phyloP scores from a whole-genome alignment of 2,113 vertebrate species.

The Pangasianodon gigas region DNA sequence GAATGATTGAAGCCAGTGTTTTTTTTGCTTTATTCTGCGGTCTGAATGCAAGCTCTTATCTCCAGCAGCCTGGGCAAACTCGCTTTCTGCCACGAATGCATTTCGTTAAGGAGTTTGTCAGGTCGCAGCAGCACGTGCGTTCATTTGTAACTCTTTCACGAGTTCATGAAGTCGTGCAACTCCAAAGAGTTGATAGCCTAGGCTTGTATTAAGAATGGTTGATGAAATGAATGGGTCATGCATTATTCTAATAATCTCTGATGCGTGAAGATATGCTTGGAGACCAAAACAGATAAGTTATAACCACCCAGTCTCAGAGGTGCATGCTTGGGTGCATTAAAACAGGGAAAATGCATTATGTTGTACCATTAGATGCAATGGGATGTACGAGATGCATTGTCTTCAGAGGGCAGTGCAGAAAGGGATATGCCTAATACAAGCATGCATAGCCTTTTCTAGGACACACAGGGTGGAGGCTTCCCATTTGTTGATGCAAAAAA shows the following conservation, averaged over 20 bases:
- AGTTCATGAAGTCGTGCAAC: not conserved
- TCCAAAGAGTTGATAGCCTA: not conserved
- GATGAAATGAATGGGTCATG: not conserved
- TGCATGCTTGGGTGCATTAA: not conserved
- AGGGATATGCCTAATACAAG: not conserved
- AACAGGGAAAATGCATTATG: not conserved
- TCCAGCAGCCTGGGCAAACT: not conserved
- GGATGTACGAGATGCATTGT: not conserved
- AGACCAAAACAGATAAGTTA: no score
- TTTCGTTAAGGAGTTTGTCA: not conserved
- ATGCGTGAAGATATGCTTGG: not conserved
- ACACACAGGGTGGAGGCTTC: not conserved
- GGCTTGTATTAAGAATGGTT: not conserved
- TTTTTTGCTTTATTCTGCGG: not conserved
- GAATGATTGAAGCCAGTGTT: no score
- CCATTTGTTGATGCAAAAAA: not conserved
- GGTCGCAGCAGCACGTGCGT: not conserved
- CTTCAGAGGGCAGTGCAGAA: not conserved
- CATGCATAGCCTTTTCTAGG: not conserved
- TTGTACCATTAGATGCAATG: not conserved
- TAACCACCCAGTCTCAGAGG: not conserved
- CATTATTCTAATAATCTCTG: not conserved
- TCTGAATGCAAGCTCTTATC: not conserved
- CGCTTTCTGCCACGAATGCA: conserved; percentile 7
- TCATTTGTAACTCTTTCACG: not conserved